Base-by-base conservation (phyloP, 2,797 vertebrate species). In the Bradypus variegatus region DNA sequence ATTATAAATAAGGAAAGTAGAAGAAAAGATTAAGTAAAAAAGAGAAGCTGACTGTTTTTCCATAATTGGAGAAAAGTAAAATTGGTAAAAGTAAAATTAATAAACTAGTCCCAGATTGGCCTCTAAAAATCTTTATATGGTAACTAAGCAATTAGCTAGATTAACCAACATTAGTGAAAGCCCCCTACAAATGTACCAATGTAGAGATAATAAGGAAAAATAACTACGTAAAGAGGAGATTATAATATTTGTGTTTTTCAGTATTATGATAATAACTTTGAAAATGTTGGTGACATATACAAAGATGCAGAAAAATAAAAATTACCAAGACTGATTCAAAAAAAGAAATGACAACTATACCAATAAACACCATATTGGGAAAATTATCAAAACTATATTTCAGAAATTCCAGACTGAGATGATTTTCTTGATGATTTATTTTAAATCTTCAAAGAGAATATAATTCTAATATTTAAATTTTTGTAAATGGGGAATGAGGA, bases 341-440 rank as follows among this genome's bases (percentile, higher is more conserved):
- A 86, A 89, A 90, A 84, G 27, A 91, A 92, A 21, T 86, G 41
- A 45, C 6, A 50, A 86, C 41, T 45, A 36, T 4, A 60, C 72
- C 3, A 86, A 78, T 72, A 79, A 72, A 31, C 27, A 78, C 55
- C 62, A 12, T 73, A 38, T 31, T 82, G 13, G 3, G 23, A 82
- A 70, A 58, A 45, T 60, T 76, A 18, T n/a, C 33, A 6, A 92
- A 93, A 83, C 1, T 25, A 23, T 23, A 79, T 3, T 13, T 83
- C 18, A 53, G 27, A 82, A 93, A 86, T 78, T 73, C 21, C 8
- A 25, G 36, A 53, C 31, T 82, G 62, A 76, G 16, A 81, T 55
- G 31, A 90, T 72, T 86, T 91, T 76, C n/a, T 55, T 27, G n/a
- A 41, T 81, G 48, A 78, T 81, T 82, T 58, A 86, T 77, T 93